These are phyloP conservation scores for Sisyra terminalis DNA, from an alignment of 2,888 invertebrate genomes.

Conservation along the genomic window DNA sequence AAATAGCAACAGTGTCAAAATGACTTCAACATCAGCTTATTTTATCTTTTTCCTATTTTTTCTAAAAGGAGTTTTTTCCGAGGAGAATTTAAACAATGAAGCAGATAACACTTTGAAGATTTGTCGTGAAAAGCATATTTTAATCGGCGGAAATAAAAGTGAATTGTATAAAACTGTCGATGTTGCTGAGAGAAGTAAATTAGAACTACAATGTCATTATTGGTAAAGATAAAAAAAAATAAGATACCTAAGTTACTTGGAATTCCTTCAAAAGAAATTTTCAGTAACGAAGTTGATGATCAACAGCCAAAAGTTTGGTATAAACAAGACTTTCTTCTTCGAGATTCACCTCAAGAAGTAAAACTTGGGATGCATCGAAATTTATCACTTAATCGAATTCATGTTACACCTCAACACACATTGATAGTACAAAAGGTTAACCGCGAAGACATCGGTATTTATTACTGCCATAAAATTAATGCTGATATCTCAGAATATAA, in stretches of 20 bases:
- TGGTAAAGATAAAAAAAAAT: constrained; percentile 24
- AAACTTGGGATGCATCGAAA: constrained; percentile 30
- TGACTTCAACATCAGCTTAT: not conserved
- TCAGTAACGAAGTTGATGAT: constrained; percentile 25
- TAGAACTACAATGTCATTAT: constrained; percentile 31
- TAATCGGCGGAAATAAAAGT: constrained; percentile 26
- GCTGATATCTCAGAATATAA: constrained; percentile 11
- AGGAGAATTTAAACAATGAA: not conserved
- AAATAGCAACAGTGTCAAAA: constrained; percentile 1
- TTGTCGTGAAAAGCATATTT: constrained; percentile 28
- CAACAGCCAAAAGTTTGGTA: constrained; percentile 32
- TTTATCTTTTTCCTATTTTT: not conserved
- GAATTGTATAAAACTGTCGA: constrained; percentile 31
- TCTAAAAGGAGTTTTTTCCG: not conserved
- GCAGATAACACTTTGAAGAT: constrained; percentile 18
- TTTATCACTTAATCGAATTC: constrained; percentile 25
- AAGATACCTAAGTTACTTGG: no score
- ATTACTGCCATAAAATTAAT: constrained; percentile 30
- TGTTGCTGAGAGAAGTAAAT: constrained; percentile 23
- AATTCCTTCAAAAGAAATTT: no score
- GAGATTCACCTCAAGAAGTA: constrained; percentile 23
- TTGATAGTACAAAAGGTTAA: constrained; percentile 28
- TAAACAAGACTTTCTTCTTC: constrained; percentile 24
- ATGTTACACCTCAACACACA: constrained; percentile 27
- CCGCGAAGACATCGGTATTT: constrained; percentile 28